Conservation (phyloP, 2,888 invertebrate genomes). For the Microctonus aethiopoides region DNA sequence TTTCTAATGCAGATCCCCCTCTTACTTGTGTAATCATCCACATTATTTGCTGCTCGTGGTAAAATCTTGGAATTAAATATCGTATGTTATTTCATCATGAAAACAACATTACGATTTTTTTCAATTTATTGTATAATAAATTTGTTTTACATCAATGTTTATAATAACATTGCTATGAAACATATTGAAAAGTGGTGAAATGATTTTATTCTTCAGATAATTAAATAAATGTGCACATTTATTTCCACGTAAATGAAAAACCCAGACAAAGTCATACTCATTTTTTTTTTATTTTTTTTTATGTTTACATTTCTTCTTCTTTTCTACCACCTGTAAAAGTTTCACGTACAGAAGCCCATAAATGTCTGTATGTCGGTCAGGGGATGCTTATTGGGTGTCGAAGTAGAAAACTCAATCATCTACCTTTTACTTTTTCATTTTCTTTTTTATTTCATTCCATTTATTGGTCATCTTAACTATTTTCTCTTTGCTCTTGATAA, state of each 20-base stretch:
- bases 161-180: no score
- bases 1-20: not conserved
- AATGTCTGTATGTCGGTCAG: conserved; percentile 32
- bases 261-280: conserved; percentile 23
- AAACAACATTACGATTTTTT: no score
- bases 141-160: no score
- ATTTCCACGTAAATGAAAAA: conserved; percentile 22
- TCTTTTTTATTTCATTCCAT: not conserved
- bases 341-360: conserved; percentile 26
- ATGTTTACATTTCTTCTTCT: conserved; percentile 24
- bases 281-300: conserved; percentile 37
- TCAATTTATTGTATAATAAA: no score
- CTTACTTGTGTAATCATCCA: not conserved
- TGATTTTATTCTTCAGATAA: not conserved
- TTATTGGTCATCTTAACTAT: not conserved
- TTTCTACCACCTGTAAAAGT: not conserved
- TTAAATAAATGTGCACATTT: not conserved
- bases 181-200: conserved; percentile 9
- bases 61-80: no score
- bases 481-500: conserved; percentile 34
- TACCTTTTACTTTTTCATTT: conserved; percentile 18
- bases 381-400: conserved; percentile 38
- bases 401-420: conserved; percentile 26
- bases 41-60: no score
- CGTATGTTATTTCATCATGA: no score